Base-by-base conservation (phyloP, 2,888 invertebrate species). In the Azorinus chamasolen region DNA sequence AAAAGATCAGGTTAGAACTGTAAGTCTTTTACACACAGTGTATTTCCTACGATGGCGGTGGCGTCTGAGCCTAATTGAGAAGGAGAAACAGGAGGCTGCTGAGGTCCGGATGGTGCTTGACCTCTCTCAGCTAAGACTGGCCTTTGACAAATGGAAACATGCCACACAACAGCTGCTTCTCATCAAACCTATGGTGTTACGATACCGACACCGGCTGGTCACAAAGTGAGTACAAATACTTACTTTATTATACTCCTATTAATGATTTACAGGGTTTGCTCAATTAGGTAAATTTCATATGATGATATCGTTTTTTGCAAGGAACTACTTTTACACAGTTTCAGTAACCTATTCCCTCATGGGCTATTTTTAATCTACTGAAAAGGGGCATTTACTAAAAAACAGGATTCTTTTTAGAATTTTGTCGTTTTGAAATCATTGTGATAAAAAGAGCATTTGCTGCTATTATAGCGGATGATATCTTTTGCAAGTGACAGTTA, bases 171-270 rank as follows among this genome's bases (percentile, higher is more conserved):
- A 84, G 48, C 54, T 74, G 20, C 65, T 88, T 5, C 79, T 53
- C 14, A 85, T 89, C 27, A 86, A 84, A 77, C 89, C 89, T 3
- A 73, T 89, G 84, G 73, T 88, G 46, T 59, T 79, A 25, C 58
- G 74, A 20, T 78, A 71, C 64, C 74, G 79, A 53, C 71, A 77
- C 22, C 64, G 65, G 14, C 61, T 86, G 3, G 51, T 83, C 2
- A 64, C 77, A 20, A 55, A 75, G 77, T 79, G 59, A 66, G 73
- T 45, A n/a, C 5, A 69, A 45, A 24, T 48, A 41, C 14, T 12
- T 8, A 12, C 41, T 41, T 41, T 41, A 12, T 41, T 12, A 12
- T 16, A 41, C 41, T 41, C 41, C 41, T 8, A 41, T 12, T 41
- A 12, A 41, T 41, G 41, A 41, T 12, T 12, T 12, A 41, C 8